A percentile compares a stretch with the other conserved stretches of the same genome.
phyloP scores from a whole-genome alignment of 1,140 invertebrate species.

The Triops longicaudatus region DNA sequence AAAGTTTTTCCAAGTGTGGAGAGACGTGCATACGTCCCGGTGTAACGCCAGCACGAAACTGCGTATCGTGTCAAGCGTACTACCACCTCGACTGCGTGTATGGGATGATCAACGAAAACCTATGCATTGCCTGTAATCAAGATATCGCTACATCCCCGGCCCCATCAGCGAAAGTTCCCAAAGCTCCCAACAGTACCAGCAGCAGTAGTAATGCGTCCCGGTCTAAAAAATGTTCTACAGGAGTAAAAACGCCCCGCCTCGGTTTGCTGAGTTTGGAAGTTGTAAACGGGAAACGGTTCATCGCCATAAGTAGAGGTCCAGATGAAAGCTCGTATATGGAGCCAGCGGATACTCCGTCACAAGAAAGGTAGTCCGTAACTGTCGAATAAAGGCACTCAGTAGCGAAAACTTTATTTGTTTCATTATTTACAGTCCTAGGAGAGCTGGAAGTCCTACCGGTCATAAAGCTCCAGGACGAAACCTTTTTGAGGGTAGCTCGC shows the following conservation, averaged over 20 bases:
- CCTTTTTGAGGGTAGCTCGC: neutral
- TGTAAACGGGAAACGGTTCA: constrained; percentile 26
- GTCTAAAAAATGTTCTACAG: neutral
- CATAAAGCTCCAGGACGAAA: neutral
- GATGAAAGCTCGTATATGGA: neutral
- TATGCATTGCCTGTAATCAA: neutral
- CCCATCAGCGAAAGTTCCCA: neutral
- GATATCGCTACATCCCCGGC: constrained; percentile 4
- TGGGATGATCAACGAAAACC: neutral
- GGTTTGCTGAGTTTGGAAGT: constrained; percentile 22
- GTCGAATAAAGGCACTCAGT: neutral
- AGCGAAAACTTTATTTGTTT: neutral
- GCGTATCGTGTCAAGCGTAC: neutral
- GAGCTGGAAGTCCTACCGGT: neutral
- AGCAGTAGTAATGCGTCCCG: neutral
- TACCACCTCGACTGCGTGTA: neutral
- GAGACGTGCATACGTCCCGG: neutral
- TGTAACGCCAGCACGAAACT: neutral
- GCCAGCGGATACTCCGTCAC: neutral
- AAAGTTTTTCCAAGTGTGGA: neutral
- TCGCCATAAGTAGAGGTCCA: constrained; percentile 20
- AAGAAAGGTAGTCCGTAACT: neutral
- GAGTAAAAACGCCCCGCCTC: neutral
- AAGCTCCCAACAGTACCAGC: neutral
- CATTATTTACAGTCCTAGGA: neutral